Base-by-base conservation (phyloP, 2,888 invertebrate genomes). In the Patella depressa region DNA sequence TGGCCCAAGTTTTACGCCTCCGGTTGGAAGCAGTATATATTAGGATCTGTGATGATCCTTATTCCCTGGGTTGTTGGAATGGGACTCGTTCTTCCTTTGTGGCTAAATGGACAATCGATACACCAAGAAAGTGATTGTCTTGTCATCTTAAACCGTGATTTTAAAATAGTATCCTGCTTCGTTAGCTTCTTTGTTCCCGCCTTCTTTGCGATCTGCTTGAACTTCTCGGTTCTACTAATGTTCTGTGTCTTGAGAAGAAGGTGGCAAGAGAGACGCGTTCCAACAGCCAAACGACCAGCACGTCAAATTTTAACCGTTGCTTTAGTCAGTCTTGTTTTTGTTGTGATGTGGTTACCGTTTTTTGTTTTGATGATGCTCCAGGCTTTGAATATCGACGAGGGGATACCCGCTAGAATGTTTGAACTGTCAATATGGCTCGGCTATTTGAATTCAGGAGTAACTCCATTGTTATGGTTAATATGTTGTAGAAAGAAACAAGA, bases 381-480 rank as follows among this genome's bases (percentile, higher is more conserved):
- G 29, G 54, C 76, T 4, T 19, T 69, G n/a, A n/a, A 15, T 4
- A 19, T 54, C n/a, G 76, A 76, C 14, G 59, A 76, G n/a, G 55
- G 12, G n/a, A 71, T 72, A 3, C 24, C 76, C 2, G 3, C 15
- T 55, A 59, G 34, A 17, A n/a, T 76, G 53, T 17, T 76, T 2
- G 54, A 54, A 19, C 45, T 76, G 24, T 53, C 76, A 12, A 71
- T 74, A 53, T 74, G 77, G 72, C 24, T 71, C 53, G 69, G 74
- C 1, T 78, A 74, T 74, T 34, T 54, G 34, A 75, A 71, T 69
- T 72, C 77, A 69, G 80, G 77, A 29, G 29, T 80, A 4, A 80
- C 76, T 54, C 80, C 80, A 3, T n/a, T 80, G 15, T 55, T 80
- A 19, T 80, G 80, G 80, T 77, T 80, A 78, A 65, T 80, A 14